Evolutionary conservation across 2,888 invertebrate genomes (phyloP).

Genomic region (Carcina quercana): DNA sequence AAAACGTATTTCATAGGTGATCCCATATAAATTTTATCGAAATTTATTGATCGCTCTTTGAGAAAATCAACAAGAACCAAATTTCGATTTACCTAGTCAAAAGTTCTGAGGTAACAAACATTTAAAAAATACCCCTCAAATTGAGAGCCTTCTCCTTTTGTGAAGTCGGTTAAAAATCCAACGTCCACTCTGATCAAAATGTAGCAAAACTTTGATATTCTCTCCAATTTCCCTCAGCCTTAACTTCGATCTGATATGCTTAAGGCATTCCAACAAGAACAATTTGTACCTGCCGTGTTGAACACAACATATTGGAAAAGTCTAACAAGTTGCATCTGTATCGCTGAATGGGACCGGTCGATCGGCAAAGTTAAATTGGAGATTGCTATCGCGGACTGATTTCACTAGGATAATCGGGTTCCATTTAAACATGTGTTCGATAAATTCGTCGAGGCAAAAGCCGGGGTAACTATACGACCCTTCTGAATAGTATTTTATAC

Average conservation of each 20-base stretch:
- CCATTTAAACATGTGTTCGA: too few species aligned
- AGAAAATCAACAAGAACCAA: too few species aligned
- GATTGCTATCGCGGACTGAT: constrained; percentile 38
- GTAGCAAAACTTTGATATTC: background rate
- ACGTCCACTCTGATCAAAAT: too few species aligned
- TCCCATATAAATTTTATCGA: too few species aligned
- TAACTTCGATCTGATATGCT: background rate
- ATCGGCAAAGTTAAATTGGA: constrained; percentile 54
- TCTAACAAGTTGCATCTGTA: constrained; percentile 27
- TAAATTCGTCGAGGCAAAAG: too few species aligned
- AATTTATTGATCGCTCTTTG: too few species aligned
- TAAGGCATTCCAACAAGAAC: constrained; percentile 3
- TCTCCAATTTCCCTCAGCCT: too few species aligned
- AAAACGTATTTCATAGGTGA: too few species aligned
- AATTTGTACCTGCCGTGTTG: constrained; percentile 1
- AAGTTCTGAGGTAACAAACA: background rate
- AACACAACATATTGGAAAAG: constrained; percentile 43
- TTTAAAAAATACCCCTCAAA: background rate
- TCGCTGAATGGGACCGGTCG: constrained; percentile 28
- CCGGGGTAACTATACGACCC: too few species aligned
- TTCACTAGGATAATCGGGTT: too few species aligned
- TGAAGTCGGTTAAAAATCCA: background rate
- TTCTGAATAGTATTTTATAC: too few species aligned
- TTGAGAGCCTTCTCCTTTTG: background rate
- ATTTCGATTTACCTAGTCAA: background rate